Evolutionary conservation across 1,140 invertebrate genomes (phyloP).

Genomic region (Anoplophora glabripennis): DNA sequence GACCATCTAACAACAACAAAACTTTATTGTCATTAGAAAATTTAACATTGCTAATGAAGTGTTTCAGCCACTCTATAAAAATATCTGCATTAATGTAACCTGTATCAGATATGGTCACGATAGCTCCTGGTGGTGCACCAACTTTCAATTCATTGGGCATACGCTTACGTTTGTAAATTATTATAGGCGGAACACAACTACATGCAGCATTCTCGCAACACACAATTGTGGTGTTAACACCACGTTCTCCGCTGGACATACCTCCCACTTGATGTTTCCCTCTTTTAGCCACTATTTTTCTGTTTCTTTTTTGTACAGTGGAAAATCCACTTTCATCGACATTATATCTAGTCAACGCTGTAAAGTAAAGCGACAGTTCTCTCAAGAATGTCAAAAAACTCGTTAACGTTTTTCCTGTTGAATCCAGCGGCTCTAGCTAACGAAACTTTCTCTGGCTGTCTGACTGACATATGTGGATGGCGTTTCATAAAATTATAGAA

Average conservation of each 20-base stretch:
- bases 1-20: conserved; percentile 38
- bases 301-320: conserved; percentile 35
- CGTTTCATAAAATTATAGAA: too few species aligned
- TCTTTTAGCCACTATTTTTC: conserved; percentile 25
- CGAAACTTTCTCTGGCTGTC: not conserved
- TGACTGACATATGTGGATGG: too few species aligned
- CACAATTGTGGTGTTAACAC: conserved; percentile 45
- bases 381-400: too few species aligned
- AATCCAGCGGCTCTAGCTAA: not conserved
- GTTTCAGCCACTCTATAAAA: conserved; percentile 39
- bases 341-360: too few species aligned
- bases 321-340: conserved; percentile 13
- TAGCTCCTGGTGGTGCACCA: not conserved
- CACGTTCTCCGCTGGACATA: conserved; percentile 47
- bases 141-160: not conserved
- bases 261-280: conserved; percentile 46
- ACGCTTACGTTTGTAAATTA: conserved; percentile 26
- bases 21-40: conserved; percentile 31
- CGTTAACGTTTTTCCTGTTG: conserved; percentile 20
- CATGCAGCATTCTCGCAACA: conserved; percentile 35
- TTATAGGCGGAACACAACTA: conserved; percentile 33
- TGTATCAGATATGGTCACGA: conserved; percentile 2
- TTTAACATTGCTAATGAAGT: conserved; percentile 29
- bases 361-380: too few species aligned
- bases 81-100: conserved; percentile 21